These are phyloP conservation scores for Ips nitidus DNA, from an alignment of 1,140 invertebrate genomes.

Conservation along the genomic window DNA sequence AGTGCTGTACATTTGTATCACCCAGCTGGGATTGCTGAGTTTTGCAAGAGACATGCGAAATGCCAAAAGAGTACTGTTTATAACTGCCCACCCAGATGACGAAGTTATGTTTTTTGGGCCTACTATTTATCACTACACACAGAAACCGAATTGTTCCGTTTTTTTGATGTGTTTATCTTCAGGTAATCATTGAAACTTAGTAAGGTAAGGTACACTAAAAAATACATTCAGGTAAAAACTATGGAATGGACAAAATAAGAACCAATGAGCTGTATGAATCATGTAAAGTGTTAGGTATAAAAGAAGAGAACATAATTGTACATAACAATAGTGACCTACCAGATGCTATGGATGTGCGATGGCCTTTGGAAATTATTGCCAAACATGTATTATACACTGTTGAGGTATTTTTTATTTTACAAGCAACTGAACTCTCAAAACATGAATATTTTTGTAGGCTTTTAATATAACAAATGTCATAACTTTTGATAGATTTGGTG, in stretches of 20 bases:
- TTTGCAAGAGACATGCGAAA: constrained; percentile 50
- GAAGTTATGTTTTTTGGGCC: constrained; percentile 99
- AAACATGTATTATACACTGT: constrained; percentile 71
- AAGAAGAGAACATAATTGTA: constrained; percentile 72
- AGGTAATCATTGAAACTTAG: constrained; percentile 58
- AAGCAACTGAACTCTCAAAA: not conserved
- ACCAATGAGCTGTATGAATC: constrained; percentile 78
- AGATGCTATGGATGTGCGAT: constrained; percentile 73
- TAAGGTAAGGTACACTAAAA: not conserved
- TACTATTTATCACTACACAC: constrained; percentile 72
- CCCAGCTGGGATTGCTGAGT: constrained; percentile 38
- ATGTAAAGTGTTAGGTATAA: constrained; percentile 76
- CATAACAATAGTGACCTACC: constrained; percentile 68
- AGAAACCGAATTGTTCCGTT: constrained; percentile 64
- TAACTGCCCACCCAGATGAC: constrained; percentile 94
- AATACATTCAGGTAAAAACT: constrained; percentile 65
- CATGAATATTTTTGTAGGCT: constrained; percentile 39
- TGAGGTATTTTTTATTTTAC: constrained; percentile 50
- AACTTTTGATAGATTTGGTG: constrained; percentile 89
- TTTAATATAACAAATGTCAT: constrained; percentile 81
- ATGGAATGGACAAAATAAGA: constrained; percentile 67
- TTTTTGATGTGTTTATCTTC: constrained; percentile 85
- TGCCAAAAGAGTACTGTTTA: constrained; percentile 69
- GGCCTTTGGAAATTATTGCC: constrained; percentile 74
- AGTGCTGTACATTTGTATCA: constrained; percentile 43